A percentile compares a stretch with the other conserved stretches of the same genome.
phyloP scores from a whole-genome alignment of 2,797 vertebrate genomes.

The Sebastes steindachneri region DNA sequence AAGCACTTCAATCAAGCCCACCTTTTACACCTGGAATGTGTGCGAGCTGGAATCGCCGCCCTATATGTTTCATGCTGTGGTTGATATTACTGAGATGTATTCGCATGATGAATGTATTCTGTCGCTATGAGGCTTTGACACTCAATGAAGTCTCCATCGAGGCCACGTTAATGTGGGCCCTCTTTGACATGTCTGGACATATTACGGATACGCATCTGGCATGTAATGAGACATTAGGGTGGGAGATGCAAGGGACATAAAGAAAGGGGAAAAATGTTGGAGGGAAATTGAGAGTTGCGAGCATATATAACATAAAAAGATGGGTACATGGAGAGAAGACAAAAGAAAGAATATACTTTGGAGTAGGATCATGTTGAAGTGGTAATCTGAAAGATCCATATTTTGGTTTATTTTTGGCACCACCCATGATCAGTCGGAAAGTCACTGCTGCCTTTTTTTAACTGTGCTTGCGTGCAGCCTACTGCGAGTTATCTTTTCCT shows the following conservation, averaged over 20 bases:
- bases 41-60: slow-evolving; percentile 21
- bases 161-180: slow-evolving; percentile 4
- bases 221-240: slow-evolving; percentile 20
- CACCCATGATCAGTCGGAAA: slow-evolving; percentile 17
- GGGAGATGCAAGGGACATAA: background rate
- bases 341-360: background rate
- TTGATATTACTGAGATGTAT: slow-evolving; percentile 7
- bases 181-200: slow-evolving; percentile 14
- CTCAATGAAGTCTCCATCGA: slow-evolving; percentile 35
- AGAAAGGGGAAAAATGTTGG: background rate
- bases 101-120: slow-evolving; percentile 15
- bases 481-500: background rate
- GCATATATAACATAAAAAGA: background rate
- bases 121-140: slow-evolving; percentile 20
- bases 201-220: background rate
- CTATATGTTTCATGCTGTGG: slow-evolving; percentile 25
- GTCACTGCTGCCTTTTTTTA: background rate
- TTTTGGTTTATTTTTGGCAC: slow-evolving; percentile 19
- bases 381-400: slow-evolving; percentile 17
- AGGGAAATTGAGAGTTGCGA: background rate
- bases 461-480: background rate
- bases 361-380: background rate
- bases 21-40: slow-evolving; percentile 40
- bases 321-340: background rate
- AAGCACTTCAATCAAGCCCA: slow-evolving; percentile 59